Evolutionary conservation across 1,140 invertebrate species (phyloP).

Genomic region (Pararge aegeria): DNA sequence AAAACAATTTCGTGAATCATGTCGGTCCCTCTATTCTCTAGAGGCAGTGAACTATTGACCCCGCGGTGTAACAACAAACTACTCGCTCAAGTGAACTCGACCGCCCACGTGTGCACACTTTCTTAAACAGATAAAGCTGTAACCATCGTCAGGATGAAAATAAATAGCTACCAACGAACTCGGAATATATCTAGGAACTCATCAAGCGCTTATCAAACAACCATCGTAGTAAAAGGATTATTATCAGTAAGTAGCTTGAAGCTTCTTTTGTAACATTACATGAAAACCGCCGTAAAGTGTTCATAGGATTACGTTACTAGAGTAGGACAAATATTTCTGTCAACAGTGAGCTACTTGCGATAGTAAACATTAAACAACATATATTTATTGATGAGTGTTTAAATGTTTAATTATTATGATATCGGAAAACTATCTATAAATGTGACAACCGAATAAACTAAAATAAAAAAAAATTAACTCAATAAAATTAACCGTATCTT

Average conservation of each 20-base stretch:
- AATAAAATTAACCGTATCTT: too few species aligned
- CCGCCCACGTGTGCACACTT: conserved; percentile 51
- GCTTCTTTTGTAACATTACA: not conserved
- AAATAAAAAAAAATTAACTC: too few species aligned
- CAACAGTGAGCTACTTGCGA: too few species aligned
- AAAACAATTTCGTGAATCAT: conserved; percentile 63
- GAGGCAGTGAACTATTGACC: conserved; percentile 61
- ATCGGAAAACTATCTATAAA: too few species aligned
- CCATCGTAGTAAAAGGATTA: not conserved
- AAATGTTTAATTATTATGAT: too few species aligned
- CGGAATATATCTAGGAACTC: not conserved
- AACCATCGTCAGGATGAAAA: conserved; percentile 11
- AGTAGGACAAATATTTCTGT: too few species aligned
- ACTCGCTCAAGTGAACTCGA: conserved; percentile 55
- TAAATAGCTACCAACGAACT: not conserved
- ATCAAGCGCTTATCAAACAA: conserved; percentile 1
- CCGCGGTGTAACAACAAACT: conserved; percentile 50
- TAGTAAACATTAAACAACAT: too few species aligned
- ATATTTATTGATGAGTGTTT: too few species aligned
- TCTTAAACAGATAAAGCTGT: conserved; percentile 24
- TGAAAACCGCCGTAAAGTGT: too few species aligned
- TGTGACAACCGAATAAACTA: too few species aligned
- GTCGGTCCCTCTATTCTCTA: conserved; percentile 49
- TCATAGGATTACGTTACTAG: too few species aligned
- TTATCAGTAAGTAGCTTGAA: not conserved